Base-by-base conservation (phyloP, 1,140 invertebrate species). In the Euschistus heros region DNA sequence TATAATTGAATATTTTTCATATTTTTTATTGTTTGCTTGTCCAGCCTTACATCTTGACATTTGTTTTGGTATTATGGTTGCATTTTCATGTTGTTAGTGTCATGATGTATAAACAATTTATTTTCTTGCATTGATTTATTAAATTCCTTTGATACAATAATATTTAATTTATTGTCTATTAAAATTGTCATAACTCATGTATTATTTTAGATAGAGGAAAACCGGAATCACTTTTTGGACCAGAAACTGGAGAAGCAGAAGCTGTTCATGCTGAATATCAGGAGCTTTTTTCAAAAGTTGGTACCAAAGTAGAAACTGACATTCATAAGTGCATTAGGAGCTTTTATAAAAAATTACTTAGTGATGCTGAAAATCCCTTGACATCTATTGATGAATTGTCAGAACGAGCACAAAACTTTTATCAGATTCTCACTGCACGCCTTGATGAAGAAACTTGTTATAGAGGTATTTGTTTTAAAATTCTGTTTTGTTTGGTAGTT, bases 341-440 rank as follows among this genome's bases (percentile, higher is more conserved):
- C 15, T 84, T 90, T 67, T 82, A 87, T 55, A 80, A 81, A 59
- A 84, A 84, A n/a, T 50, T 70, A 27, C 22, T 61, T 14, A 46
- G 62, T 17, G 68, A 66, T 54, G 63, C 66, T 22, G 69, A 70
- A 63, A 59, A 62, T n/a, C 54, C 64, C 24, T 61, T 54, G n/a
- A 61, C 65, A 71, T 80, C 80, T 52, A 84, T 94, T 18, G 94
- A 97, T 60, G 92, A 96, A 67, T 75, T 96, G 14, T 91, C 92
- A 0, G 92, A 97, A 72, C 78, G 87, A 22, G 86, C 94, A 30
- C 93, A 97, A 76, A 88, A 91, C 72, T 94, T 92, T 73, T 98
- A 98, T 76, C 86, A 89, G 75, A 79, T 82, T 52, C 87, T 93
- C 74, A 81, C 80, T 61, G 87, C 89, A 69, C 80, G 86, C 70